Evolutionary conservation across 2,797 vertebrate genomes (phyloP).

Genomic region (Parotocinclus haroldoi): DNA sequence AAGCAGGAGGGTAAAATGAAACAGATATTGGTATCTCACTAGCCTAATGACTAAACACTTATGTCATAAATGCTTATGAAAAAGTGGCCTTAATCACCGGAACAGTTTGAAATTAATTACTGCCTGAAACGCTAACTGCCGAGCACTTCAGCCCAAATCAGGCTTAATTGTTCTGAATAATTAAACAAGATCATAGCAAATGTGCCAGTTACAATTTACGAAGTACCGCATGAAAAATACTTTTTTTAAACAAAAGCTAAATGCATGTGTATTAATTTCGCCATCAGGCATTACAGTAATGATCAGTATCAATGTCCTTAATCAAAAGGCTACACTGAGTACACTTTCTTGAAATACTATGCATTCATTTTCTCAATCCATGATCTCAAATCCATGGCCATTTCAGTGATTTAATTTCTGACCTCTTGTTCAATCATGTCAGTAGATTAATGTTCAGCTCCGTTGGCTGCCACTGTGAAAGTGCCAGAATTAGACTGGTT

Average conservation of each 20-base stretch:
- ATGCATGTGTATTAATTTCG: slow-evolving; percentile 1
- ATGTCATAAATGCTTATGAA: background rate
- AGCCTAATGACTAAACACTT: background rate
- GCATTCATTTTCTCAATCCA: too few relatives aligned
- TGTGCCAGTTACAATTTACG: slow-evolving; percentile 4
- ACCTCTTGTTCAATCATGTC: slow-evolving; percentile 16
- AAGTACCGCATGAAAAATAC: slow-evolving; percentile 1
- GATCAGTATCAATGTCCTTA: background rate
- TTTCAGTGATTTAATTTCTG: slow-evolving; percentile 4
- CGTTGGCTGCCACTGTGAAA: slow-evolving; percentile 5
- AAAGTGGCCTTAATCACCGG: slow-evolving; percentile 14
- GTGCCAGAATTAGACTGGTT: slow-evolving; percentile 1
- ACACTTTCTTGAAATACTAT: background rate
- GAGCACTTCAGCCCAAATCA: background rate
- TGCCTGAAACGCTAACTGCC: background rate
- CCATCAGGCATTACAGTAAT: background rate
- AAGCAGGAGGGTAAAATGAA: slow-evolving; percentile 1
- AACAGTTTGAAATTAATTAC: slow-evolving; percentile 15
- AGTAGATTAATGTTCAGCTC: slow-evolving; percentile 21
- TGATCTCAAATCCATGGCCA: background rate
- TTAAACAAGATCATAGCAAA: background rate
- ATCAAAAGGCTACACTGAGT: background rate
- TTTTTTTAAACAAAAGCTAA: slow-evolving; percentile 3
- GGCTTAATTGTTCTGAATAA: slow-evolving; percentile 5
- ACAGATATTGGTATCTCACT: background rate